phyloP scores from a whole-genome alignment of 2,113 vertebrate genomes.

The Platichthys flesus region DNA sequence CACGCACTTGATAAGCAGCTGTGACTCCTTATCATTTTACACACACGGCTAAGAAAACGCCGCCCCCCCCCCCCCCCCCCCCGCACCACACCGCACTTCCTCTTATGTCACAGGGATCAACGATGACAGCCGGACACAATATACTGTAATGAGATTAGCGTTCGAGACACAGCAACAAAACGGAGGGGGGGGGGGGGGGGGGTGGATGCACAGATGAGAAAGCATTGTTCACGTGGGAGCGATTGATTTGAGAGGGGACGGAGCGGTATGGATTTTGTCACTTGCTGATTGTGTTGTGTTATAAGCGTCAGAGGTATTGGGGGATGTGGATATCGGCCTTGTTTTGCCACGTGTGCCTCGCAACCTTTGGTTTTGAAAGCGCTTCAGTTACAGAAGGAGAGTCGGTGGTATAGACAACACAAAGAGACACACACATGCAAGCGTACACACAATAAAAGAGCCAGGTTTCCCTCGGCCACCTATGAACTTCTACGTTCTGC shows the following conservation, averaged over 20 bases:
- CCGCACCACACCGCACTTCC: constrained; percentile 57
- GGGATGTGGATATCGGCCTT: not conserved
- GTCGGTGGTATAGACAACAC: not conserved
- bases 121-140: constrained; percentile 62
- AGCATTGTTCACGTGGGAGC: constrained; percentile 13
- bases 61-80: constrained; percentile 8
- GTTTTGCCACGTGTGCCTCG: constrained; percentile 1
- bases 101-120: constrained; percentile 50
- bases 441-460: not conserved
- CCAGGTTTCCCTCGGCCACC: not conserved
- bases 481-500: constrained; percentile 8
- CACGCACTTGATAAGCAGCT: constrained; percentile 69
- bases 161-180: constrained; percentile 21
- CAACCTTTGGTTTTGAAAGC: too few relatives aligned
- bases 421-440: not conserved
- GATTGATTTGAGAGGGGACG: constrained; percentile 34
- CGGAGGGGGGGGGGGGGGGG: not conserved
- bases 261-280: constrained; percentile 40
- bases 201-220: constrained; percentile 4
- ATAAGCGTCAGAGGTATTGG: constrained; percentile 12
- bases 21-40: constrained; percentile 64
- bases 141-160: constrained; percentile 49
- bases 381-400: too few relatives aligned
- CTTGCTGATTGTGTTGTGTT: not conserved
- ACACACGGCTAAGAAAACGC: constrained; percentile 55